Evolutionary conservation across 2,888 invertebrate species (phyloP).

Genomic region (Alviniconcha strummeri): DNA sequence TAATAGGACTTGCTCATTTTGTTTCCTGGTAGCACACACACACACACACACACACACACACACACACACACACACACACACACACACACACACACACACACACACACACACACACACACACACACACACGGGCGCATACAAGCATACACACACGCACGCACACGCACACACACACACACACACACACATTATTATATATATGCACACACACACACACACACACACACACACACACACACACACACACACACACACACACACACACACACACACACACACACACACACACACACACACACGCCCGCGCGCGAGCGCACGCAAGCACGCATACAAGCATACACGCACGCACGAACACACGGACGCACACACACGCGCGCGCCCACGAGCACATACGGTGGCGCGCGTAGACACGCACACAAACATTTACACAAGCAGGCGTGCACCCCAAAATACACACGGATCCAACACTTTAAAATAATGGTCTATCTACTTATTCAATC

Average conservation of each 20-base stretch:
- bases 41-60: too few species aligned
- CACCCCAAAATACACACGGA: neutral
- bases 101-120: too few species aligned
- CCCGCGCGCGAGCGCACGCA: neutral
- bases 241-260: neutral
- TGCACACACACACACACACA: slow-evolving; percentile 3
- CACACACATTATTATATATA: neutral
- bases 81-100: too few species aligned
- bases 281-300: slow-evolving; percentile 11
- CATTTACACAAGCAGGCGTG: neutral
- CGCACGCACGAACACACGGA: slow-evolving; percentile 19
- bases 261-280: neutral
- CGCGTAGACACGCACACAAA: neutral
- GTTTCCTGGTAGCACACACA: too few species aligned
- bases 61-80: too few species aligned
- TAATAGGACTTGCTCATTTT: too few species aligned
- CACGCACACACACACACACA: too few species aligned
- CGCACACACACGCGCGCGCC: slow-evolving; percentile 3
- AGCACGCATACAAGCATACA: neutral
- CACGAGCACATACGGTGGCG: neutral
- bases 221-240: slow-evolving; percentile 3
- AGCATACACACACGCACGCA: too few species aligned
- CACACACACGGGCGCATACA: too few species aligned
- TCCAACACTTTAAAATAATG: neutral
- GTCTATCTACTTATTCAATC: too few species aligned